phyloP scores from a whole-genome alignment of 2,113 vertebrate species.

The Rhizomys pruinosus region DNA sequence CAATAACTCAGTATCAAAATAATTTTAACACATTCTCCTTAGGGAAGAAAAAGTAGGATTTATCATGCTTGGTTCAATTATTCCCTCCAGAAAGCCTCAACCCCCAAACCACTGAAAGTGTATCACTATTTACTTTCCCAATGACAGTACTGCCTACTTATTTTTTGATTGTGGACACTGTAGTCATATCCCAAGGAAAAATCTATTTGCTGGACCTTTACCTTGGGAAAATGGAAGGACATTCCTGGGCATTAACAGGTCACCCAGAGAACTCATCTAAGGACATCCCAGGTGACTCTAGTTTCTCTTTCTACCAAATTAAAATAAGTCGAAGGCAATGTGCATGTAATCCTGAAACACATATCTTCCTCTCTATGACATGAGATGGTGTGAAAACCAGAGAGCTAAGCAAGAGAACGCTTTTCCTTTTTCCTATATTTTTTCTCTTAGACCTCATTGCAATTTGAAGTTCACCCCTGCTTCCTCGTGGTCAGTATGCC shows the following conservation, averaged over 20 bases:
- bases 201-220: not conserved
- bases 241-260: not conserved
- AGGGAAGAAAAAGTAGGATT: not conserved
- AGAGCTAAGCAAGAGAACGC: not conserved
- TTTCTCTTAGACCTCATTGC: not conserved
- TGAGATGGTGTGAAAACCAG: not conserved
- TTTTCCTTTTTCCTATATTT: not conserved
- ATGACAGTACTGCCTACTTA: not conserved
- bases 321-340: slow-evolving; percentile 12
- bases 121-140: slow-evolving; percentile 14
- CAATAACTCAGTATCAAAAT: not conserved
- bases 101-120: slow-evolving; percentile 14
- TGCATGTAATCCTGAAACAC: not conserved
- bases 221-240: slow-evolving; percentile 13
- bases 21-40: not conserved
- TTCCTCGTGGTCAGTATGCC: not conserved
- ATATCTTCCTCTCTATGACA: not conserved
- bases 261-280: slow-evolving; percentile 14
- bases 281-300: not conserved
- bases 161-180: not conserved
- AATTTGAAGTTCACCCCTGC: not conserved
- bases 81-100: not conserved
- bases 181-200: not conserved
- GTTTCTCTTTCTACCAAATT: not conserved
- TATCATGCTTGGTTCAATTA: not conserved